Evolutionary conservation across 2,113 vertebrate genomes (phyloP), one percentile per base, ranked within the genome.

Genomic region (Noctilio leporinus): DNA sequence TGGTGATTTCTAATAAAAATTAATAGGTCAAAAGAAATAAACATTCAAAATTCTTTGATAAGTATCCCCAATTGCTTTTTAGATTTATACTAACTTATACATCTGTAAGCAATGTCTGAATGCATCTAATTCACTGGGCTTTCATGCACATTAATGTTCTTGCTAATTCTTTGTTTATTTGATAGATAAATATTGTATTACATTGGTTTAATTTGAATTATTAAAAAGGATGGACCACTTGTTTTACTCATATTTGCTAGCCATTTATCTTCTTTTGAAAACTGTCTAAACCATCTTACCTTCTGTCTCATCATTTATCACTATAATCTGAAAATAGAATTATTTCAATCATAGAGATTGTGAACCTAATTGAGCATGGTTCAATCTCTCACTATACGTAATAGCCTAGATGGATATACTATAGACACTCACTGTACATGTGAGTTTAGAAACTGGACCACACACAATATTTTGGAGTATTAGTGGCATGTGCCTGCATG

Each of bases 1-100:
- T 51, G 7, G 43, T 40, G 9, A n/a, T 67, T 94, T 95, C 70
- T 89, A 78, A 78, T 62, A 92, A 70, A 43, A 85, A 55, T 49
- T 35, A 84, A 51, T 40, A 86, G 45, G 15, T 47, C 28, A 76
- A 85, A 84, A 91, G 5, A 35, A n/a, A 72, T 26, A 16, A 55
- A 22, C 45, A 70, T 49, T 91, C 30, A n/a, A 83, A 87, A 53
- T 51, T 55, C 86, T 86, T 88, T 91, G n/a, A 70, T 89, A 77
- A 82, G 30, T 65, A 59, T 57, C 49, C 14, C 40, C 22, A 76
- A 62, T 75, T 47, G 17, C 45, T 92, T 93, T 62, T 77, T 26
- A 67, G 43, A 73, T 10, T 78, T 35, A 14, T 4, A 15, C 20
- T 55, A 59, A 2, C 40, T 47, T 59, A 20, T 2, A 6, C 11